Base-by-base conservation (phyloP, 2,113 vertebrate genomes). In the Atherinomorus stipes region DNA sequence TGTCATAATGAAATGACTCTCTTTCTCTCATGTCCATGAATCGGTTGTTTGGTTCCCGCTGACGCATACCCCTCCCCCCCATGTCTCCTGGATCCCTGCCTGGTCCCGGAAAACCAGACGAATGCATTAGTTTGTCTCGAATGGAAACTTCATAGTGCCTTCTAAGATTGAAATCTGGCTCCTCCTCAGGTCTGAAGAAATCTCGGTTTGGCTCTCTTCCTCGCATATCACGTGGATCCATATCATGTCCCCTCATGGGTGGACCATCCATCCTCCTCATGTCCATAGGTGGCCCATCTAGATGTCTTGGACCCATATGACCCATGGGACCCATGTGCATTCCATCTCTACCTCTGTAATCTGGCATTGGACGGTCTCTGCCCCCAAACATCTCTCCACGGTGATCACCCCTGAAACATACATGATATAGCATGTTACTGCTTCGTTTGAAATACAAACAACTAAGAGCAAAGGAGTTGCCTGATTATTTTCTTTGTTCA, bases 191-290 rank as follows among this genome's bases (percentile, higher is more conserved):
- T 72, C 94, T 88, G 82, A 95, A 95, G 19, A 95, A 96, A 80
- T 97, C 95, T 53, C 92, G 77, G 71, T 94, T 94, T 81, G 91
- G 92, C 66, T 95, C 96, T 92, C 94, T 92, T 57, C 94, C 95
- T 90, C 94, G 92, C 85, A 96, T 96, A 64, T 96, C 95, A 69
- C 95, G 91, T 81, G 93, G 91, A 2, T 96, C 96, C 91, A 95
- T 91, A 22, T 95, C 94, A 50, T 92, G 91, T 5, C 94, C 94
- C 89, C 95, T 94, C 90, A 95, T 95, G 70, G 94, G 84, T 2
- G 94, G 91, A 76, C 94, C 93, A 49, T 94, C 95, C 69, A 96
- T 95, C 74, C 96, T 95, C 84, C 96, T 95, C 76, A 97, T 96
- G 62, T 97, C 96, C 94, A 96, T 89, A 3, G 91, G 91, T 59